Evolutionary conservation across 1,140 invertebrate genomes (phyloP).

Genomic region (Danaus melanippus): DNA sequence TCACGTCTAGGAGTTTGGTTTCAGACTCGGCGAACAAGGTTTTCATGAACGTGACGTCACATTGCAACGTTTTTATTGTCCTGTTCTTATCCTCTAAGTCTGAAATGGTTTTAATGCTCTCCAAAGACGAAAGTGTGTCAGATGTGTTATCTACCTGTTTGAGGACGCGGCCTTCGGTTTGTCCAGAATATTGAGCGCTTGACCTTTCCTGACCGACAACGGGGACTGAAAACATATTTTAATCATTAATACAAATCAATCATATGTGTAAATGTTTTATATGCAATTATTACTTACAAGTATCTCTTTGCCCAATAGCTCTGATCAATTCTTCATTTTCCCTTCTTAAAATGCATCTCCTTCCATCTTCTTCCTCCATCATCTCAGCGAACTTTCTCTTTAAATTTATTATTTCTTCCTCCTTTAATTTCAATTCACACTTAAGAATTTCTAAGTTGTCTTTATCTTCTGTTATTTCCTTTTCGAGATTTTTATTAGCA

Average conservation of each 20-base stretch:
- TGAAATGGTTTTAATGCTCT: conserved; percentile 52
- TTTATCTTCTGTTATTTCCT: conserved; percentile 33
- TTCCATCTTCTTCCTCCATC: conserved; percentile 23
- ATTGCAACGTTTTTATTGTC: conserved; percentile 50
- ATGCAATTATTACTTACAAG: conserved; percentile 32
- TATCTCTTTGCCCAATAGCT: conserved; percentile 31
- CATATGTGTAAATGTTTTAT: background rate
- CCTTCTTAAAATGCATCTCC: conserved; percentile 29
- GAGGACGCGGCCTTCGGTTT: conserved; percentile 25
- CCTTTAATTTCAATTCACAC: conserved; percentile 24
- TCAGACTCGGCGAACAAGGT: conserved; percentile 54
- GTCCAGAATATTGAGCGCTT: conserved; percentile 23
- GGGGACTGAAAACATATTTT: conserved; percentile 31
- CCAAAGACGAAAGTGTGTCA: conserved; percentile 46
- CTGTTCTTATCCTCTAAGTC: conserved; percentile 58
- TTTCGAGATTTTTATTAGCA: conserved; percentile 28
- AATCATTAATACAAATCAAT: background rate
- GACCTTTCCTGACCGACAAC: conserved; percentile 28
- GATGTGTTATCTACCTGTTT: conserved; percentile 51
- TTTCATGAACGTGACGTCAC: conserved; percentile 53
- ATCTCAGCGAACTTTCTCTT: conserved; percentile 25
- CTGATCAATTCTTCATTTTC: conserved; percentile 39
- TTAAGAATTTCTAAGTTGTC: conserved; percentile 16
- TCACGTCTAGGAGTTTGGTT: conserved; percentile 47
- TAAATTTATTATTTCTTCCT: conserved; percentile 21